Percentiles rank a stretch among this genome's conserved stretches.
Conservation (phyloP, 2,888 invertebrate genomes). For the Netelia inedita region DNA sequence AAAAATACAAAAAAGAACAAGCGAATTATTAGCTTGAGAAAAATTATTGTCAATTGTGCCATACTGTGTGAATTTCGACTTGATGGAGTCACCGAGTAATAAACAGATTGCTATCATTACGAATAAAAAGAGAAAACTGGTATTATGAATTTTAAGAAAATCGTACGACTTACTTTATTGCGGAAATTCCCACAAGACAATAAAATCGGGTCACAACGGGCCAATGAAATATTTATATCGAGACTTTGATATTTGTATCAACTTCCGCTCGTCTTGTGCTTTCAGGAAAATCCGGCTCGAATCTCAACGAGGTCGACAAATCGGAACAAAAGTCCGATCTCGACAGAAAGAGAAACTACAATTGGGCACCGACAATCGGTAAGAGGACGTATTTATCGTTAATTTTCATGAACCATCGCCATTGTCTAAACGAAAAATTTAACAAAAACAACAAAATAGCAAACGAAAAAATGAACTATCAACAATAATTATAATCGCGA, state of each 20-base stretch:
- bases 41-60: too few relatives aligned
- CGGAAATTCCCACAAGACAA: background rate
- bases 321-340: constrained; percentile 84
- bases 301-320: constrained; percentile 84
- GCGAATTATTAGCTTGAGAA: too few relatives aligned
- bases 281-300: constrained; percentile 83
- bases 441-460: background rate
- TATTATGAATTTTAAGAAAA: too few relatives aligned
- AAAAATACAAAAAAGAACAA: background rate
- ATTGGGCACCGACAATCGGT: constrained; percentile 81
- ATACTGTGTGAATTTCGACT: too few relatives aligned
- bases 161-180: too few relatives aligned
- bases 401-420: background rate
- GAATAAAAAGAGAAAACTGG: too few relatives aligned
- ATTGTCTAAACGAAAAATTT: background rate
- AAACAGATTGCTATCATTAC: too few relatives aligned
- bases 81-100: too few relatives aligned
- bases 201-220: background rate
- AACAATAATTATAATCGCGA: background rate
- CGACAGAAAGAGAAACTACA: constrained; percentile 80
- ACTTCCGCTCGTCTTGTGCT: constrained; percentile 59
- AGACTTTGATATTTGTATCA: background rate
- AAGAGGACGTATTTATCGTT: constrained; percentile 64
- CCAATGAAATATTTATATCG: background rate
- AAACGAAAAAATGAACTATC: background rate